A percentile compares a stretch with the other conserved stretches of the same genome.
Evolutionary conservation across 2,797 vertebrate genomes (phyloP).

Genomic region (Triplophysa yarkandensis): DNA sequence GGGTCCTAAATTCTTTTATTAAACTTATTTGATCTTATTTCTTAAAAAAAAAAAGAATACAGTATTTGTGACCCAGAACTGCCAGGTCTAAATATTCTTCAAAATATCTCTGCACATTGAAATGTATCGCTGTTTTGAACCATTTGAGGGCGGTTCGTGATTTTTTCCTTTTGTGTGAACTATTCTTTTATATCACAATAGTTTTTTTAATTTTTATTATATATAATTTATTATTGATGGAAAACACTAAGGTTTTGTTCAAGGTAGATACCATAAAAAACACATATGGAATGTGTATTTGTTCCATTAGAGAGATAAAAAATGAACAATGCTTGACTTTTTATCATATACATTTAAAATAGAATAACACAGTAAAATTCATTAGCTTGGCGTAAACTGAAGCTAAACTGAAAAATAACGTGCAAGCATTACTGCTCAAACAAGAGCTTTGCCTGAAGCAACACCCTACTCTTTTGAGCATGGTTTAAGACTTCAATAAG

Average conservation of each 20-base stretch:
- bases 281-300: slow-evolving; percentile 22
- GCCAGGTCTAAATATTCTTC: too few species aligned
- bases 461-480: slow-evolving; percentile 11
- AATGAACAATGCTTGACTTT: slow-evolving; percentile 21
- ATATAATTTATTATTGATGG: neutral
- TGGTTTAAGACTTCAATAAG: slow-evolving; percentile 47
- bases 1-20: too few species aligned
- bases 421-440: neutral
- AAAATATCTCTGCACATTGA: too few species aligned
- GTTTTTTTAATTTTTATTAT: too few species aligned
- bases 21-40: too few species aligned
- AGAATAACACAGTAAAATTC: slow-evolving; percentile 5
- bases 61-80: too few species aligned
- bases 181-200: too few species aligned
- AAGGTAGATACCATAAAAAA: neutral
- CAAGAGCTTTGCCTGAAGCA: slow-evolving; percentile 9
- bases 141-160: too few species aligned
- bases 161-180: too few species aligned
- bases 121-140: too few species aligned
- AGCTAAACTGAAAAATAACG: neutral
- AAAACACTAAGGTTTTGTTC: neutral
- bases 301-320: neutral
- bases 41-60: too few species aligned
- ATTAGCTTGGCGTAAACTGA: neutral
- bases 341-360: slow-evolving; percentile 2